Percentiles rank a stretch among this genome's conserved stretches.
Conservation (phyloP, 1,140 invertebrate species). For the Drosophila ohnishii region DNA sequence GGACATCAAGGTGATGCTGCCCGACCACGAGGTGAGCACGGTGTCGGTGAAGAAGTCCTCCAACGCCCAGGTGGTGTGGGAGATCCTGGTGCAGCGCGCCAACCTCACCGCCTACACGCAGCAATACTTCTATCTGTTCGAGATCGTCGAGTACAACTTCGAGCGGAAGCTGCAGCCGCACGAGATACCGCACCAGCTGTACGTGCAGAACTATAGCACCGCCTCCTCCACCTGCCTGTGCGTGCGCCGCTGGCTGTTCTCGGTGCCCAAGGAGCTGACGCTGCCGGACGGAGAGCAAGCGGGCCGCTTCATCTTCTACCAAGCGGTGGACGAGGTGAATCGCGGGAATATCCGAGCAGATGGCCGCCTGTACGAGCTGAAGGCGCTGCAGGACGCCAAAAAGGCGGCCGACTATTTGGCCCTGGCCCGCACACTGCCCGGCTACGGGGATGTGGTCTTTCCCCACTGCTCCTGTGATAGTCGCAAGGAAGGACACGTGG, state of each 20-base stretch:
- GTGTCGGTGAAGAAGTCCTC: slow-evolving; percentile 96
- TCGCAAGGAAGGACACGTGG: slow-evolving; percentile 94
- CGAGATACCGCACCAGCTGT: slow-evolving; percentile 98
- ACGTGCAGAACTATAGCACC: slow-evolving; percentile 99
- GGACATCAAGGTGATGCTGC: slow-evolving; percentile 94
- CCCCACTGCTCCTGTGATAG: slow-evolving; percentile 98
- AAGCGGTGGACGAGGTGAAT: slow-evolving; percentile 97
- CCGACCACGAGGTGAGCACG: slow-evolving; percentile 94
- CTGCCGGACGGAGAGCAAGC: slow-evolving; percentile 87
- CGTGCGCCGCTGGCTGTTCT: slow-evolving; percentile 97
- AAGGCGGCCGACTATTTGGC: slow-evolving; percentile 95
- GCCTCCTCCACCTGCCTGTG: slow-evolving; percentile 97
- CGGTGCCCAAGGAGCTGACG: slow-evolving; percentile 88
- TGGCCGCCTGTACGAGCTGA: slow-evolving; percentile 96
- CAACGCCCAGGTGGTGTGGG: slow-evolving; percentile 95
- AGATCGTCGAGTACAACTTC: slow-evolving; percentile 98
- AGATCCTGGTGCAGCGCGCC: slow-evolving; percentile 94
- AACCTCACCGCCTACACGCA: slow-evolving; percentile 91
- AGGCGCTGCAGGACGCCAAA: slow-evolving; percentile 95
- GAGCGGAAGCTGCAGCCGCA: slow-evolving; percentile 96
- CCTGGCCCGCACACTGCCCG: slow-evolving; percentile 92
- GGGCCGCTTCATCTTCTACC: slow-evolving; percentile 91
- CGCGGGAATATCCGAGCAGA: slow-evolving; percentile 94
- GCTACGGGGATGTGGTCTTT: slow-evolving; percentile 96
- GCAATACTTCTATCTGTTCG: slow-evolving; percentile 98